Base-by-base conservation (phyloP, 1,140 invertebrate species). In the Mycetomoellerius zeteki region DNA sequence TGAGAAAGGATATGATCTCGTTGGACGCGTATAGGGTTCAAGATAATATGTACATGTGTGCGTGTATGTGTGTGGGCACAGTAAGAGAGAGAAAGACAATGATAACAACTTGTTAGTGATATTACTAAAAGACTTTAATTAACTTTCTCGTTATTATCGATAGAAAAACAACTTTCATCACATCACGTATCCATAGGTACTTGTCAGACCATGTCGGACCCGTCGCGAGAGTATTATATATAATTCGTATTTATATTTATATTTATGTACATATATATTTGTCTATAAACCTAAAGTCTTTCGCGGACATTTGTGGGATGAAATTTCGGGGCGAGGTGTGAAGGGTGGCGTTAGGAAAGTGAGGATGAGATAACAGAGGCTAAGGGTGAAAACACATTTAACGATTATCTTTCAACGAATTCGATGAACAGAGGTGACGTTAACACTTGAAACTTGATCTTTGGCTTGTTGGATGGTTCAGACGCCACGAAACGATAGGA, bases 151-250 rank as follows among this genome's bases (percentile, higher is more conserved):
- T 93, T 77, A 78, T 92, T 86, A 86, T 87, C 69, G 69, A 89
- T 92, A 90, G 91, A 92, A 87, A 94, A 93, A 92, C 92, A 93
- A 93, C 89, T 94, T 93, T 93, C 93, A 94, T 94, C 93, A 94
- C 92, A 94, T 92, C 87, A 90, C 91, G 87, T 91, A 91, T 91
- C 82, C 90, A 75, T 93, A 93, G 91, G 88, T 93, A 93, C 90
- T 91, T 85, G 64, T 88, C 77, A 77, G 72, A 91, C 62, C 87
- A 85, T 65, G 75, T 90, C 87, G 90, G 88, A 87, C 91, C 82
- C 87, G 87, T 78, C 88, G 85, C 75, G 85, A 91, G 75, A 91
- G 30, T 87, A 84, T 58, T n/a, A 30, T 78, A 62, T 62, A 86
- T 81, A 16, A 76, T 71, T 60, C 37, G 47, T 82, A 76, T 80